A percentile compares a stretch with the other conserved stretches of the same genome.
Evolutionary conservation across 2,888 invertebrate species (phyloP).

Genomic region (Chrysomela aeneicollis): DNA sequence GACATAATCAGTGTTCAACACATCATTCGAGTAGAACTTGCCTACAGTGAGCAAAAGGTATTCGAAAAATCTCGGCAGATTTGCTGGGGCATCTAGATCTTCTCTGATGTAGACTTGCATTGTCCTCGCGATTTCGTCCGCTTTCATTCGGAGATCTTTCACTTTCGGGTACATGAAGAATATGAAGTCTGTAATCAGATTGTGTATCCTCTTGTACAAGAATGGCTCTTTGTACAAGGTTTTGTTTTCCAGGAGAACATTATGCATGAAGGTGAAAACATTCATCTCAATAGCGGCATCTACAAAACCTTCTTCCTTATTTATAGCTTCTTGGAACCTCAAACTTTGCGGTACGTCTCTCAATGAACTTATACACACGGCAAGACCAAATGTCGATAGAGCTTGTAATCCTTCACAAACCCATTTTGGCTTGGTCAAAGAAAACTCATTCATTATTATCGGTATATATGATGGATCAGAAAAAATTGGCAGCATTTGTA

Average conservation of each 20-base stretch:
- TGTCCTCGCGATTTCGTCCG: constrained; percentile 88
- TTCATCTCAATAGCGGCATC: constrained; percentile 80
- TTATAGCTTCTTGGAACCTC: constrained; percentile 67
- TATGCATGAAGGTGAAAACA: constrained; percentile 82
- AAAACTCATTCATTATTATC: constrained; percentile 64
- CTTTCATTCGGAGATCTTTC: constrained; percentile 80
- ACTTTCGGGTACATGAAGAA: constrained; percentile 92
- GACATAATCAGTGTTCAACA: constrained; percentile 72
- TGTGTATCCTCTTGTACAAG: constrained; percentile 83
- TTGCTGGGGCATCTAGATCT: constrained; percentile 74
- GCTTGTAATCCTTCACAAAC: constrained; percentile 67
- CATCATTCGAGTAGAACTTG: constrained; percentile 80
- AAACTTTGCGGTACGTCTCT: constrained; percentile 67
- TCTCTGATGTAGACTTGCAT: constrained; percentile 65
- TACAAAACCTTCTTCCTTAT: constrained; percentile 82
- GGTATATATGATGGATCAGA: constrained; percentile 68
- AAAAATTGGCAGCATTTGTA: constrained; percentile 73
- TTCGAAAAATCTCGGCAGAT: constrained; percentile 82
- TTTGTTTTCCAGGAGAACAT: constrained; percentile 74
- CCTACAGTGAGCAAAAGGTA: constrained; percentile 81
- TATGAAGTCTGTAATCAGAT: constrained; percentile 89
- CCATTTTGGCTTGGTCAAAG: constrained; percentile 63
- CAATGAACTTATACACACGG: constrained; percentile 72
- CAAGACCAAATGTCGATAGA: constrained; percentile 74
- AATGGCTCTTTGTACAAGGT: constrained; percentile 80